Evolutionary conservation across 1,140 invertebrate species (phyloP).

Genomic region (Bathynomus jamesi): DNA sequence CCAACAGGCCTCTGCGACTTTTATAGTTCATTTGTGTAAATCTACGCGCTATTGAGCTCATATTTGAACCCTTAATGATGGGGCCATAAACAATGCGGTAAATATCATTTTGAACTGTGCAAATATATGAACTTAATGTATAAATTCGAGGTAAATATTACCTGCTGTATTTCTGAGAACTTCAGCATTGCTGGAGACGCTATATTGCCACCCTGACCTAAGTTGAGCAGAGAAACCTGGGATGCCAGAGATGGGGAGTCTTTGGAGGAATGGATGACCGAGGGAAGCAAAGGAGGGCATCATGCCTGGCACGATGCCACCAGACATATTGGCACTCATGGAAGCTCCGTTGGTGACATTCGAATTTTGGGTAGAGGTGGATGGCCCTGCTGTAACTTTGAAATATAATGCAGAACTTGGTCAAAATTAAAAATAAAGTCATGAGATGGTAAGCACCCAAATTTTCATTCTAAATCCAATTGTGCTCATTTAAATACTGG

Average conservation of each 20-base stretch:
- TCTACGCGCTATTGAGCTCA: too few relatives aligned
- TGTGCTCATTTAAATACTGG: too few relatives aligned
- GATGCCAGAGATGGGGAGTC: constrained; percentile 14
- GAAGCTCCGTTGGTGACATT: neutral
- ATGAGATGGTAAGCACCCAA: too few relatives aligned
- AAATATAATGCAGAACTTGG: too few relatives aligned
- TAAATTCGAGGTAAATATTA: too few relatives aligned
- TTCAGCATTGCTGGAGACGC: constrained; percentile 32
- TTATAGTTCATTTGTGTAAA: too few relatives aligned
- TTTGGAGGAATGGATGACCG: constrained; percentile 20
- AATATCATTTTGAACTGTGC: too few relatives aligned
- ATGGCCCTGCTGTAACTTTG: neutral
- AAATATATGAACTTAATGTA: too few relatives aligned
- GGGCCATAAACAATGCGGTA: neutral
- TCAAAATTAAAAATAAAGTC: too few relatives aligned
- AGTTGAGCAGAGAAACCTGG: constrained; percentile 28
- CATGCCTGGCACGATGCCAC: neutral
- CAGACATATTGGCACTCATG: neutral
- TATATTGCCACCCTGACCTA: constrained; percentile 34
- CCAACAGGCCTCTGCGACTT: too few relatives aligned
- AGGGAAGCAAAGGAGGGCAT: constrained; percentile 3
- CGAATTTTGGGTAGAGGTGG: neutral
- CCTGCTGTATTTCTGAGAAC: constrained; percentile 27
- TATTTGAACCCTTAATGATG: neutral
- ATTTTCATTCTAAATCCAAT: too few relatives aligned